Evolutionary conservation across 2,888 invertebrate genomes (phyloP), one percentile per base, ranked within the genome.

Genomic region (Synanthedon myopaeformis): DNA sequence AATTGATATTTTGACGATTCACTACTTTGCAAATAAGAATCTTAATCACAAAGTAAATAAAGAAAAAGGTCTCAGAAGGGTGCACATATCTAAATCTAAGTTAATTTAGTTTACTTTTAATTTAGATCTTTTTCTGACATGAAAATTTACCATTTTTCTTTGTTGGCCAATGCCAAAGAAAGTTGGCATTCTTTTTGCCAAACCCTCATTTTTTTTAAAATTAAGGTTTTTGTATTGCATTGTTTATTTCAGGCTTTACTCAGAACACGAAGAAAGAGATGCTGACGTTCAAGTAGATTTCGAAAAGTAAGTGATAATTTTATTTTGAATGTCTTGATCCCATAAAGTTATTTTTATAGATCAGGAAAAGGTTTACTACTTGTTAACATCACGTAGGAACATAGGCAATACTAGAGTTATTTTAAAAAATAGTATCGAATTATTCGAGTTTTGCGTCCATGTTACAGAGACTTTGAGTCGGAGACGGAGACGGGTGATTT

Each of bases 401-500:
- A 45, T 14, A 4, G 4, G 3, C 13, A 45, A 45, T 10, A 13
- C n/a, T 45, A 45, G 45, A 45, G 13, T 45, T 45, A 13, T 14
- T 45, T 28, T 6, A 28, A 28, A 28, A 28, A 28, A 45, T 45
- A 14, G n/a, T 45, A 13, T 45, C 45, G 5, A 45, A 45, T 45
- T n/a, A 45, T 45, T 28, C 8, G 8, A 12, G 49, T 49, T n/a
- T 13, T 8, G 42, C 3, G 11, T 42, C 50, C 51, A 13, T 51
- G 56, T 57, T 55, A 12, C 81, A 94, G 94, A 71, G 93, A 92
- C 59, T 92, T 92, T 70, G 94, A 94, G 70, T 94, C 94, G 1
- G 94, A 94, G 80, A 92, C 93, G 0, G 94, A 95, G 68, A 92
- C 92, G 0, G 94, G 94, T 66, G 95, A 94, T 69, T 95, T 94